A percentile compares a stretch with the other conserved stretches of the same genome.
These are phyloP conservation scores for Tamias sibiricus DNA, from an alignment of 2,113 vertebrate species.

Conservation along the genomic window DNA sequence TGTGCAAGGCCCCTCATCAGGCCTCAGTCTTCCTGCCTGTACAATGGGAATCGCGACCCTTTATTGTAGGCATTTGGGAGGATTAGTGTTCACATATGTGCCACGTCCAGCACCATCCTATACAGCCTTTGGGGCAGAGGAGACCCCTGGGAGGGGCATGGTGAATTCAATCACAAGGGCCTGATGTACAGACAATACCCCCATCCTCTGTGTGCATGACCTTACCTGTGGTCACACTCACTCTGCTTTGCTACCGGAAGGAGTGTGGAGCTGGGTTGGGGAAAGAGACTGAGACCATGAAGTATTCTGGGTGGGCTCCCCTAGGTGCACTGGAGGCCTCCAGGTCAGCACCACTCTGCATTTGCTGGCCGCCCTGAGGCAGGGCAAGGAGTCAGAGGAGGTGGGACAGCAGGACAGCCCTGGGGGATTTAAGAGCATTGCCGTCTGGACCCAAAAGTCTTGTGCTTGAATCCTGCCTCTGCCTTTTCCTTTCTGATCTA, in stretches of 20 bases:
- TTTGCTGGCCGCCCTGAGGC: not conserved
- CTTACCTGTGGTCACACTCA: not conserved
- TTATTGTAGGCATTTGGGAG: not conserved
- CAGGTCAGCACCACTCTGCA: not conserved
- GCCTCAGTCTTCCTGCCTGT: conserved; percentile 15
- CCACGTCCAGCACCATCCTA: not conserved
- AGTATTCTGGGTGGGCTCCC: not conserved
- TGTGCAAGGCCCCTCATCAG: not conserved
- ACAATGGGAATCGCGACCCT: not conserved
- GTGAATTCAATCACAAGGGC: not conserved
- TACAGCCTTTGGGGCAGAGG: not conserved
- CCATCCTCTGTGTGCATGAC: not conserved
- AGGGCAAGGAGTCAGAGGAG: not conserved
- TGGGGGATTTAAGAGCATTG: not conserved
- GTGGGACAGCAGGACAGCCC: not conserved
- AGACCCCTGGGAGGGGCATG: not conserved
- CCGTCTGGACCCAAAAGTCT: not conserved
- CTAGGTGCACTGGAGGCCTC: not conserved
- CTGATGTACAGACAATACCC: not conserved
- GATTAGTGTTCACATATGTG: not conserved
- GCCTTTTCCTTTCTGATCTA: not conserved
- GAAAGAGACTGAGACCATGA: not conserved
- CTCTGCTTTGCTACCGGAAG: conserved; percentile 4
- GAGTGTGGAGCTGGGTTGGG: conserved; percentile 2
- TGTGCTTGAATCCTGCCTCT: not conserved